Conservation (phyloP, 2,797 vertebrate genomes). For the Ataeniobius toweri region DNA sequence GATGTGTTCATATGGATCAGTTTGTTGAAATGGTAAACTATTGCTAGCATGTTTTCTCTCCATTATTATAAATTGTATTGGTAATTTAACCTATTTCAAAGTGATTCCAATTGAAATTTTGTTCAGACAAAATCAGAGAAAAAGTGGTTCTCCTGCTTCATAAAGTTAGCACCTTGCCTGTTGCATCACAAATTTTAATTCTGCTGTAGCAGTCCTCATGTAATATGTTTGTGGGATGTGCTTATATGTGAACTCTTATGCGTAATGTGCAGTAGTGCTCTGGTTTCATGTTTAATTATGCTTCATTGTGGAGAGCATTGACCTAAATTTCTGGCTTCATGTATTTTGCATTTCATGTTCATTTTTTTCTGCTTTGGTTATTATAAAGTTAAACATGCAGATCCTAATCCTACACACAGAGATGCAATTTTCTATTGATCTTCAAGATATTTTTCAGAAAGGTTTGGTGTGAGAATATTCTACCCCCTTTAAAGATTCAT, state of each 20-base stretch:
- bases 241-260: slow-evolving; percentile 30
- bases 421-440: neutral
- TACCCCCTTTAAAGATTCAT: neutral
- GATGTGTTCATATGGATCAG: neutral
- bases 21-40: neutral
- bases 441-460: neutral
- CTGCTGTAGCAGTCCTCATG: neutral
- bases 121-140: neutral
- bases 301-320: slow-evolving; percentile 23
- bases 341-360: neutral
- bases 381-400: neutral
- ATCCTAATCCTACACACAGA: neutral
- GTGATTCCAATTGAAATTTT: no score
- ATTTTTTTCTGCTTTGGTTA: neutral
- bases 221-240: slow-evolving; percentile 9
- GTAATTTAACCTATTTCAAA: neutral
- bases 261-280: slow-evolving; percentile 12
- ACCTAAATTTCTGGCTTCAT: slow-evolving; percentile 14
- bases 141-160: neutral
- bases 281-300: slow-evolving; percentile 37
- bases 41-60: neutral
- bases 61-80: no score
- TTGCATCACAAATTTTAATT: neutral
- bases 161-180: neutral
- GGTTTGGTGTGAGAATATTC: neutral